Conservation (phyloP, 2,113 vertebrate species). For the Cathartes aura region DNA sequence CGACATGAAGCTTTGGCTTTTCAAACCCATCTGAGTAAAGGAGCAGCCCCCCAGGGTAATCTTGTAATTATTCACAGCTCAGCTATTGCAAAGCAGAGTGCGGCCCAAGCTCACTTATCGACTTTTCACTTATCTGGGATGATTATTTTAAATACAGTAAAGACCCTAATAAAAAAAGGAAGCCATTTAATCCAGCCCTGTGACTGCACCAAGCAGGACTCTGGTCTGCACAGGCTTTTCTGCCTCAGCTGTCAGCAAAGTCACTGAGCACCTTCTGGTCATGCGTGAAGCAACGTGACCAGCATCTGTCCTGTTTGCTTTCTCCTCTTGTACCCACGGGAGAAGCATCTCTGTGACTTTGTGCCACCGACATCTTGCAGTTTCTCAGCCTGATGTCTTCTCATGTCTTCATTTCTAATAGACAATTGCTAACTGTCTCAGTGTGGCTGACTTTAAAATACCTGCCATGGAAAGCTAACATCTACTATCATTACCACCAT, state of each 20-base stretch:
- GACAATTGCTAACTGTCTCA: not conserved
- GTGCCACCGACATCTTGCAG: not conserved
- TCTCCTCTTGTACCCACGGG: rapidly evolving
- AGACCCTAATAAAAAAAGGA: not conserved
- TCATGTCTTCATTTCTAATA: not conserved
- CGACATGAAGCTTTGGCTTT: slow-evolving; percentile 21
- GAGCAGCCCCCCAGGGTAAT: not conserved
- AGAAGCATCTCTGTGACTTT: not conserved
- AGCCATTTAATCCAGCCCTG: not conserved
- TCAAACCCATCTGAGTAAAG: not conserved
- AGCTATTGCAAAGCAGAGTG: not conserved
- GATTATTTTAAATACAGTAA: slow-evolving; percentile 41
- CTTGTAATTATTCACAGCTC: slow-evolving; percentile 43
- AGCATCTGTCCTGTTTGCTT: not conserved
- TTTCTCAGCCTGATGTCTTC: not conserved
- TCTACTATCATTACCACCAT: not conserved
- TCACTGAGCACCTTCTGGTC: not conserved
- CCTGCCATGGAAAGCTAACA: not conserved
- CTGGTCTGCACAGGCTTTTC: not conserved
- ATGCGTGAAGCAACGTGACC: not conserved
- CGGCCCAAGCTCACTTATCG: not conserved
- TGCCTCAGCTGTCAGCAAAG: not conserved
- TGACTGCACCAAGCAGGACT: not conserved
- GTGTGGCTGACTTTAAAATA: not conserved
- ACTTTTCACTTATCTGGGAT: slow-evolving; percentile 17